Evolutionary conservation across 2,888 invertebrate genomes (phyloP).

Genomic region (Stomorhina lunata): DNA sequence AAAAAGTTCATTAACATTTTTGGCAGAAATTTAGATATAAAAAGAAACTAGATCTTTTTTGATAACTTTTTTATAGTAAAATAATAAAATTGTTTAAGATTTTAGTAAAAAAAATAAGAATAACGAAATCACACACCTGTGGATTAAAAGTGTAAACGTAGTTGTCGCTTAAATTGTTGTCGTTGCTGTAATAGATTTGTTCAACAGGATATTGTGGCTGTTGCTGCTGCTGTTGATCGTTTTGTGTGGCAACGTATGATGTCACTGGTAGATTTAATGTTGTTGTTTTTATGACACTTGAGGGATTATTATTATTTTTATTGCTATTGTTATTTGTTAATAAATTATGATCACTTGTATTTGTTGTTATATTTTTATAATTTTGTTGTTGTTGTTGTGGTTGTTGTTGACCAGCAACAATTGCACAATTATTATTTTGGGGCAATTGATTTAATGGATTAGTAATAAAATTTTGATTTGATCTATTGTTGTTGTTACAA

Average conservation of each 20-base stretch:
- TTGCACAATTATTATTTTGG: constrained; percentile 49
- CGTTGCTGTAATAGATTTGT: constrained; percentile 67
- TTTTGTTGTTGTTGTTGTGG: constrained; percentile 67
- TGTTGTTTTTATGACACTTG: constrained; percentile 60
- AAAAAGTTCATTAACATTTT: constrained; percentile 78
- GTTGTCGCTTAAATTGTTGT: constrained; percentile 62
- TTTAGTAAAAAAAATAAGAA: neutral
- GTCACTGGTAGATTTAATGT: constrained; percentile 62
- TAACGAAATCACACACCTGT: constrained; percentile 74
- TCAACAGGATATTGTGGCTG: constrained; percentile 71
- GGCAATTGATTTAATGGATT: constrained; percentile 12
- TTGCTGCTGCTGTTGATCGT: constrained; percentile 57
- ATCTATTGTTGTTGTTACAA: constrained; percentile 28
- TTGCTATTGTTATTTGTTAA: constrained; percentile 63
- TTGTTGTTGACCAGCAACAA: constrained; percentile 65
- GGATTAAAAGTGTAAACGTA: constrained; percentile 72
- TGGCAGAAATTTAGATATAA: constrained; percentile 66
- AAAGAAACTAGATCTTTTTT: constrained; percentile 1
- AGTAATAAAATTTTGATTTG: constrained; percentile 17
- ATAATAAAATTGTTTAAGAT: neutral
- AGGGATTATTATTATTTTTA: constrained; percentile 5
- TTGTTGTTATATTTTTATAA: constrained; percentile 29
- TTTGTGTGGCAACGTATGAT: constrained; percentile 57
- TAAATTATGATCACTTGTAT: constrained; percentile 32
- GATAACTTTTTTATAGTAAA: constrained; percentile 4